Base-by-base conservation (phyloP, 2,113 vertebrate species). In the Zosterops pallidus region DNA sequence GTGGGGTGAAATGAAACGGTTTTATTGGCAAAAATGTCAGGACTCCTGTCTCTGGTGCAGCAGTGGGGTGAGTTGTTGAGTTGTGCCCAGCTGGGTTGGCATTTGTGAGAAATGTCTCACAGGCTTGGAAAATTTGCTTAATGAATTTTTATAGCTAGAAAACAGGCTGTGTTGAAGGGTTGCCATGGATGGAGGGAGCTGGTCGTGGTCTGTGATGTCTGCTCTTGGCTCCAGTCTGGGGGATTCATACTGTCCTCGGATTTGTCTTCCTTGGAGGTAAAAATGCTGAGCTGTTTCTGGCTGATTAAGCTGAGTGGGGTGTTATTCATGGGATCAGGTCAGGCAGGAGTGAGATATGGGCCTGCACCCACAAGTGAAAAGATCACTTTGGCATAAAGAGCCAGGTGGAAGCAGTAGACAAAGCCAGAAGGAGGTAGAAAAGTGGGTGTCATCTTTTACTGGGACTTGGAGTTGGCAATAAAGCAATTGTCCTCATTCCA, bases 401-500 rank as follows among this genome's bases (percentile, higher is more conserved):
- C 29, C 24, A 3, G 44, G 29, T 80, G n/a, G 81, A 65, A 79
- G 83, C 76, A 56, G 63, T 4, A 55, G 68, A 16, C 41, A 26
- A 16, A 62, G 26, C 26, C 22, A 29, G 62, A 10, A 50, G 8
- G 69, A 67, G 52, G 62, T 55, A 41, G 56, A 50, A 25, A 65
- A 60, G 53, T 1, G 9, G 1, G 0, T 44, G 35, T 44, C 56
- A 12, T 15, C 16, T 2, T 55, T 67, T 31, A 7, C 20, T 63
- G 37, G 0, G 2, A 26, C 35, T 37, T 44, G 24, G 50, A 69
- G 42, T 64, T 56, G 17, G 42, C 53, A 62, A 6, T 92, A 44
- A 60, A 86, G 41, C 47, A 31, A 5, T 39, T 65, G 19, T 24
- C 52, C 35, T 52, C 14, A 2, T 47, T 88, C 37, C 53, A 57